Evolutionary conservation across 2,888 invertebrate species (phyloP).

Genomic region (Erannis defoliaria): DNA sequence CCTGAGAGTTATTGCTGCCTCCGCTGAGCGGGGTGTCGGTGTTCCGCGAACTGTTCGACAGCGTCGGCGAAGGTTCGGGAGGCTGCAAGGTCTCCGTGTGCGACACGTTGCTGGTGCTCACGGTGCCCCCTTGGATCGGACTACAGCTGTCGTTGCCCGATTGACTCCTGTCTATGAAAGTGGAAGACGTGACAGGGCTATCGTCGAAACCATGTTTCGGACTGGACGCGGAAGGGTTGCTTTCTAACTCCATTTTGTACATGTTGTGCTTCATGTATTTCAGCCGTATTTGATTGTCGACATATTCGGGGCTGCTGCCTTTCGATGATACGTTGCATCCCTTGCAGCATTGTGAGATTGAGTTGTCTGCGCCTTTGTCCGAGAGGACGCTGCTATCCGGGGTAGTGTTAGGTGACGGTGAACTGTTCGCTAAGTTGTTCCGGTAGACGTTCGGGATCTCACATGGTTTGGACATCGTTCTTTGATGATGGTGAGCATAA

Average conservation of each 20-base stretch:
- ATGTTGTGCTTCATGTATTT: slow-evolving; percentile 76
- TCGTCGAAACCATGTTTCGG: slow-evolving; percentile 84
- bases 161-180: slow-evolving; percentile 87
- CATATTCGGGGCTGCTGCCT: slow-evolving; percentile 71
- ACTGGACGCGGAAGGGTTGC: slow-evolving; percentile 82
- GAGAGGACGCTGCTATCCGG: slow-evolving; percentile 81
- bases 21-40: slow-evolving; percentile 81
- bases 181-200: slow-evolving; percentile 90
- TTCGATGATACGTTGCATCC: slow-evolving; percentile 81
- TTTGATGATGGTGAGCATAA: slow-evolving; percentile 64
- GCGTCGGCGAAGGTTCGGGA: slow-evolving; percentile 88
- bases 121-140: slow-evolving; percentile 94
- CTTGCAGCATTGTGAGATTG: slow-evolving; percentile 80
- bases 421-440: slow-evolving; percentile 71
- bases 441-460: slow-evolving; percentile 68
- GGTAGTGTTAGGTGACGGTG: slow-evolving; percentile 76
- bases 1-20: slow-evolving; percentile 64
- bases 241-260: slow-evolving; percentile 81
- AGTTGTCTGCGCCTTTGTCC: slow-evolving; percentile 68
- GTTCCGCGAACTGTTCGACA: slow-evolving; percentile 83
- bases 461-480: slow-evolving; percentile 58
- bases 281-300: slow-evolving; percentile 70
- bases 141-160: slow-evolving; percentile 88
- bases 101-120: slow-evolving; percentile 93
- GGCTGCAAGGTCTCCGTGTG: slow-evolving; percentile 85